A percentile compares a stretch with the other conserved stretches of the same genome.
These are phyloP conservation scores for Tiphia femorata DNA, from an alignment of 2,888 invertebrate species.

Conservation along the genomic window DNA sequence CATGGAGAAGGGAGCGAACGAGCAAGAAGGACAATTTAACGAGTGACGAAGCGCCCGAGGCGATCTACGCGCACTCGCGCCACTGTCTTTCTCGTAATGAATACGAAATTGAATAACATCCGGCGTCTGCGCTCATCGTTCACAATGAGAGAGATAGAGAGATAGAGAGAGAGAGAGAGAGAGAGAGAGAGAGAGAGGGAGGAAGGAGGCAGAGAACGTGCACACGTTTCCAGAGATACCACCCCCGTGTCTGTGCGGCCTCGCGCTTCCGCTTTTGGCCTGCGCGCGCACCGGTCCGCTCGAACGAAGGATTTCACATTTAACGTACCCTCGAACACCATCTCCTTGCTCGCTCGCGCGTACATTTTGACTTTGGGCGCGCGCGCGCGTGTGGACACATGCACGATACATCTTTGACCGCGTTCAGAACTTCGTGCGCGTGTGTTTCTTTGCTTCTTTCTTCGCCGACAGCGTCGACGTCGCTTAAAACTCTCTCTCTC, in stretches of 20 bases:
- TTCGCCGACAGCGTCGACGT: background rate
- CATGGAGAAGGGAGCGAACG: too few species aligned
- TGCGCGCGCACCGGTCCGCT: too few species aligned
- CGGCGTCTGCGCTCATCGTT: conserved; percentile 25
- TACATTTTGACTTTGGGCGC: too few species aligned
- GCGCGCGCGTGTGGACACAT: too few species aligned
- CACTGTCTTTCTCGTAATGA: conserved; percentile 39
- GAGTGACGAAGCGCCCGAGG: conserved; percentile 19
- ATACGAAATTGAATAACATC: conserved; percentile 43
- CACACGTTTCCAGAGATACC: too few species aligned
- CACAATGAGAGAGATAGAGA: conserved; percentile 8
- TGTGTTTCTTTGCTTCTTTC: background rate
- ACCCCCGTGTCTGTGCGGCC: too few species aligned
- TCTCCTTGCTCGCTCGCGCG: too few species aligned
- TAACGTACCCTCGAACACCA: too few species aligned
- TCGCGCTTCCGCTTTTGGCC: too few species aligned
- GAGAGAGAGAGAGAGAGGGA: background rate
- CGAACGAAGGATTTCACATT: too few species aligned
- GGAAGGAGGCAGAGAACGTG: background rate
- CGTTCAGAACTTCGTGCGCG: background rate
- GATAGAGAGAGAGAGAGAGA: background rate
- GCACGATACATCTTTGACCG: too few species aligned
- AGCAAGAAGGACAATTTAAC: background rate
- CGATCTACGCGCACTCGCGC: conserved; percentile 23
- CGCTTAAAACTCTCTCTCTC: background rate